These are phyloP conservation scores for Ceratitis capitata DNA, from an alignment of 1,140 invertebrate species.

Conservation along the genomic window DNA sequence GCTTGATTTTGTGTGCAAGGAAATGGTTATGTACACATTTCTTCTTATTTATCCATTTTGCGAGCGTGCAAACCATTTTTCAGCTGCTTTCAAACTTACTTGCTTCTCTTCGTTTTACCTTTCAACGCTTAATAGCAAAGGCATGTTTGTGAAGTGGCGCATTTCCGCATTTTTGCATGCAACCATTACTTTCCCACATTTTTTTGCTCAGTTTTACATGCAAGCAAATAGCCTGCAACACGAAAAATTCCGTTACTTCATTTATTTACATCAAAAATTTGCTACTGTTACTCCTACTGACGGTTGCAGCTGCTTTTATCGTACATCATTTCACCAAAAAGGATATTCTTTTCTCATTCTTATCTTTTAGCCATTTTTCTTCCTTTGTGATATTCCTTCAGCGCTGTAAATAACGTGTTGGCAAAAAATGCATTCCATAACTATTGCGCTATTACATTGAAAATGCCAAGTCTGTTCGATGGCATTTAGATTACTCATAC, in stretches of 20 bases:
- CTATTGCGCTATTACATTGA: neutral
- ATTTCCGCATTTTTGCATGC: constrained; percentile 16
- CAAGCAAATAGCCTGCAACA: too few relatives aligned
- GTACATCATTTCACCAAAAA: neutral
- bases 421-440: neutral
- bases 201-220: neutral
- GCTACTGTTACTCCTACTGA: too few relatives aligned
- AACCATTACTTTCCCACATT: neutral
- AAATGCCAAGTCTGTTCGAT: neutral
- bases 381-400: neutral
- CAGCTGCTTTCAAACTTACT: neutral
- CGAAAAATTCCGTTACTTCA: constrained; percentile 5
- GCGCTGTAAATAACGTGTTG: neutral
- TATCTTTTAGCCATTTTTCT: too few relatives aligned
- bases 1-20: neutral
- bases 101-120: neutral
- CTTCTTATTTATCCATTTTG: neutral
- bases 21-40: neutral
- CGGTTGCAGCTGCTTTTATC: neutral
- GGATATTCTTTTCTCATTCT: too few relatives aligned
- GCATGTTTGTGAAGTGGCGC: constrained; percentile 35
- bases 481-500: constrained; percentile 35
- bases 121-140: constrained; percentile 12
- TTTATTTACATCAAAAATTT: too few relatives aligned
- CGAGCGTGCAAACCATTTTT: neutral